phyloP scores from a whole-genome alignment of 2,888 invertebrate genomes.

The Chironomus tentans region DNA sequence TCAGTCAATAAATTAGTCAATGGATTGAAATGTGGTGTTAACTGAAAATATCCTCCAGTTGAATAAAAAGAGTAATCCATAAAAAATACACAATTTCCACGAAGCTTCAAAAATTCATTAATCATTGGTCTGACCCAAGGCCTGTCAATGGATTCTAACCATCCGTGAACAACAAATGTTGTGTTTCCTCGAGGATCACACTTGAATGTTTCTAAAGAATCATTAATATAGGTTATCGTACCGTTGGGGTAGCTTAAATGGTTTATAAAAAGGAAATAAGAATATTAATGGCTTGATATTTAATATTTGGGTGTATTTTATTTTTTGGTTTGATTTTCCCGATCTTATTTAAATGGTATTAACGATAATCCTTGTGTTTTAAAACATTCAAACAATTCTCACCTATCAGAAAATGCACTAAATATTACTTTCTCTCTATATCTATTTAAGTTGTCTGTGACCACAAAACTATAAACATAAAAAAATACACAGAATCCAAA shows the following conservation, averaged over 20 bases:
- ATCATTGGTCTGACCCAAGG: background rate
- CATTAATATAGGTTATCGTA: background rate
- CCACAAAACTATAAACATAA: too few relatives aligned
- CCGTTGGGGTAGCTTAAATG: background rate
- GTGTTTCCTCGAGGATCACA: background rate
- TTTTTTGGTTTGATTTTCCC: too few relatives aligned
- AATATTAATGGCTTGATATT: too few relatives aligned
- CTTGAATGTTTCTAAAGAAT: background rate
- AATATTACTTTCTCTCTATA: too few relatives aligned
- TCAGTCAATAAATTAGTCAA: slow-evolving; percentile 29
- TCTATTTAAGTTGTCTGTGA: too few relatives aligned
- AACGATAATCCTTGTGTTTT: too few relatives aligned
- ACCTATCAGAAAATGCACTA: too few relatives aligned
- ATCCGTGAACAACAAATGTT: slow-evolving; percentile 10
- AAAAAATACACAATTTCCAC: slow-evolving; percentile 32
- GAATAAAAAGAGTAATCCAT: slow-evolving; percentile 32
- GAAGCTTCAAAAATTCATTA: slow-evolving; percentile 28
- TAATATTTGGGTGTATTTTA: too few relatives aligned
- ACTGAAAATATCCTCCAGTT: slow-evolving; percentile 30
- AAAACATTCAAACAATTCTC: too few relatives aligned
- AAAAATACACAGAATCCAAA: too few relatives aligned
- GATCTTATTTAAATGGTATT: too few relatives aligned
- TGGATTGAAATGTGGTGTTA: slow-evolving; percentile 29
- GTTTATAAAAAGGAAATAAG: too few relatives aligned
- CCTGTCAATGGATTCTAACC: background rate